Percentiles rank a stretch among this genome's conserved stretches.
phyloP scores from a whole-genome alignment of 2,888 invertebrate genomes.

The Doris montereyensis region DNA sequence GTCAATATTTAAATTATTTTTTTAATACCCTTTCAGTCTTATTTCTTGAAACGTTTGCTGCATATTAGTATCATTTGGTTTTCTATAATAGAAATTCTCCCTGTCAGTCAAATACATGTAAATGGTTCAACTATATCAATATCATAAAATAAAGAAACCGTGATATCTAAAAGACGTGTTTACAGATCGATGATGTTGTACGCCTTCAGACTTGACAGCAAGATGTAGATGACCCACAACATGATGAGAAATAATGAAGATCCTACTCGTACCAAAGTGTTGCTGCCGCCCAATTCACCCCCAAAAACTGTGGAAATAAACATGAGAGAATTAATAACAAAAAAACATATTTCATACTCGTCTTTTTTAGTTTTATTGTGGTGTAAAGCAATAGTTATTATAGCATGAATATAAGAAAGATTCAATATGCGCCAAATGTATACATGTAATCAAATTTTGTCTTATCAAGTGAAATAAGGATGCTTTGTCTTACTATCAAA shows the following conservation, averaged over 20 bases:
- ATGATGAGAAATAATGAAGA: slow-evolving; percentile 50
- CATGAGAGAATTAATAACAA: not conserved
- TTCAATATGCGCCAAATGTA: no score
- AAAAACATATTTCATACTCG: not conserved
- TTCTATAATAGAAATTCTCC: no score
- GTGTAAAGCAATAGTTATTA: not conserved
- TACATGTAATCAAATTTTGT: no score
- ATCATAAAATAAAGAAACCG: no score
- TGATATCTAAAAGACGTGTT: not conserved
- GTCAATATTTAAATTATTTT: no score
- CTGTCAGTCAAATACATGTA: no score
- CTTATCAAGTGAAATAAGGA: no score
- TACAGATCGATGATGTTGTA: slow-evolving; percentile 48
- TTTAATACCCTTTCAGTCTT: no score
- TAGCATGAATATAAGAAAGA: not conserved
- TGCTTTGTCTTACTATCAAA: no score
- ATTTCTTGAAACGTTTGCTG: no score
- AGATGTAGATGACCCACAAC: slow-evolving; percentile 65
- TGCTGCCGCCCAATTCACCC: slow-evolving; percentile 68
- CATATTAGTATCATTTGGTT: no score
- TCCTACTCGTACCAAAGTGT: slow-evolving; percentile 47
- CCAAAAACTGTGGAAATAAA: slow-evolving; percentile 58
- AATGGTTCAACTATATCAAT: not conserved
- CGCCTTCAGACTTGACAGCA: slow-evolving; percentile 56
- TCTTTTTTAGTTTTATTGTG: not conserved